These are phyloP conservation scores for Hyppa rectilinea DNA, from an alignment of 2,888 invertebrate species.

Conservation along the genomic window DNA sequence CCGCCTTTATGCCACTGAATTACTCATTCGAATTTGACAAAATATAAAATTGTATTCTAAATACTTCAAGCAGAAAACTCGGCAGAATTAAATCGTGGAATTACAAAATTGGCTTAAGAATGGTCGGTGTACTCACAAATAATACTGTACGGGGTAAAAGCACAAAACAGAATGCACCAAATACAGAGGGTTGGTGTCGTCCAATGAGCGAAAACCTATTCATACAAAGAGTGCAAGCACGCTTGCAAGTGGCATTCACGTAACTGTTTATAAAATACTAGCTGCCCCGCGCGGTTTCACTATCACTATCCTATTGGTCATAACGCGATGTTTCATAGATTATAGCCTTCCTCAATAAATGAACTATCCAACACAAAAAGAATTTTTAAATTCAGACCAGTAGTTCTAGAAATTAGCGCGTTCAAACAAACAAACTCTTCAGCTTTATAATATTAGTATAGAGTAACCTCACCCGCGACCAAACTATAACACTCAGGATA, in stretches of 20 bases:
- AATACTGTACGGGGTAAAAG: conserved; percentile 31
- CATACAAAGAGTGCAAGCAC: background rate
- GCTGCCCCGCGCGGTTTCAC: no score
- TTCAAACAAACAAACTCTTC: no score
- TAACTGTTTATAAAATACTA: no score
- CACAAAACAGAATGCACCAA: background rate
- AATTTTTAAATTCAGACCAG: no score
- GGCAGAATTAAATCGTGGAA: conserved; percentile 63
- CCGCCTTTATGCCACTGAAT: background rate
- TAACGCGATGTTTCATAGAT: no score
- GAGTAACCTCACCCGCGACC: no score
- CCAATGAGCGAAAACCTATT: background rate
- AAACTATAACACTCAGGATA: no score
- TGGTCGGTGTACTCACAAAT: conserved; percentile 57
- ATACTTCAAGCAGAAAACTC: conserved; percentile 53
- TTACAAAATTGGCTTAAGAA: conserved; percentile 67
- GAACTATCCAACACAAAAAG: no score
- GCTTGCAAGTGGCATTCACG: background rate
- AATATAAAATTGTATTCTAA: conserved; percentile 53
- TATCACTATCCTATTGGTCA: no score
- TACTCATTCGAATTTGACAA: conserved; percentile 24
- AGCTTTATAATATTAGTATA: no score
- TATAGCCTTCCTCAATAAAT: no score
- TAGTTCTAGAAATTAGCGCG: no score
- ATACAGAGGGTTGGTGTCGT: background rate